These are phyloP conservation scores for Acanthis flammea DNA, from an alignment of 2,797 vertebrate genomes.

Conservation along the genomic window DNA sequence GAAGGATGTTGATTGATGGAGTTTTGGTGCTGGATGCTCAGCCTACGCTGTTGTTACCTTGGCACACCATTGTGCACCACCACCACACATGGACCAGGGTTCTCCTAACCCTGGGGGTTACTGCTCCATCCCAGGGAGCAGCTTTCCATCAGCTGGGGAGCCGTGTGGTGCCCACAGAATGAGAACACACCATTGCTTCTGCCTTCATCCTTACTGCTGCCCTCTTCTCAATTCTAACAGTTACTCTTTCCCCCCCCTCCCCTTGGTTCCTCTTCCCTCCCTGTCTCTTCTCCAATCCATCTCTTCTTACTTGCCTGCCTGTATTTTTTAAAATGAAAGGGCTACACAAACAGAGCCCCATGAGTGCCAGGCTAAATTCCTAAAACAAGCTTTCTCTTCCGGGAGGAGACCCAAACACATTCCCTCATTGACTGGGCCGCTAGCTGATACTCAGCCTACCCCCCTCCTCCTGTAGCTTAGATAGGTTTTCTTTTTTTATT, in stretches of 20 bases:
- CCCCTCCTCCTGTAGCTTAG: conserved; percentile 44
- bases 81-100: fast-evolving
- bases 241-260: background rate
- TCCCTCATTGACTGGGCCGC: conserved; percentile 57
- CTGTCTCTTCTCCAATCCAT: conserved; percentile 30
- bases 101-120: background rate
- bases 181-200: background rate
- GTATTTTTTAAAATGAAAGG: conserved; percentile 51
- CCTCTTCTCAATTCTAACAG: background rate
- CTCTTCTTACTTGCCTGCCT: conserved; percentile 23
- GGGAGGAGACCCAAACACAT: conserved; percentile 51
- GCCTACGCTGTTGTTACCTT: background rate
- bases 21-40: background rate
- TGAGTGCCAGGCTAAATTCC: conserved; percentile 28
- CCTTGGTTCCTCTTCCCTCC: background rate
- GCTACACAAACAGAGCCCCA: conserved; percentile 39
- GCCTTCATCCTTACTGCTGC: background rate
- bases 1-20: background rate
- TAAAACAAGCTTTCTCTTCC: conserved; percentile 62
- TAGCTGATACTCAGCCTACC: conserved; percentile 61
- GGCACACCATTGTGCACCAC: background rate
- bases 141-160: background rate
- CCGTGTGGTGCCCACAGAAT: background rate
- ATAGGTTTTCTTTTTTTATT: conserved; percentile 63
- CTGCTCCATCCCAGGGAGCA: background rate